A percentile compares a stretch with the other conserved stretches of the same genome.
Conservation (phyloP, 2,888 invertebrate species). For the Eumacrocentrus americanus region DNA sequence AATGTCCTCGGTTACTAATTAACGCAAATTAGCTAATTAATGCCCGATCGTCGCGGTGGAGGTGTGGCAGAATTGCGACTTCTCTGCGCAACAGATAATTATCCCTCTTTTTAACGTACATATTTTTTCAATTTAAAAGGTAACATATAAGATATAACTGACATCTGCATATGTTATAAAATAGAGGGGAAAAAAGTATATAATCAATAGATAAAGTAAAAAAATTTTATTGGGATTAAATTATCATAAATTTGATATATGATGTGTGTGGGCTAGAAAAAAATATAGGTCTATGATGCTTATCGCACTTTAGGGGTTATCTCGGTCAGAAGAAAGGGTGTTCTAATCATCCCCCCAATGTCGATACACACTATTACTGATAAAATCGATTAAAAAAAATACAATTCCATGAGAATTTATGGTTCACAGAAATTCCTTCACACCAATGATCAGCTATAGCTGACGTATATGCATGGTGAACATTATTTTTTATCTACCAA, state of each 20-base stretch:
- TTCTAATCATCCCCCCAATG: constrained; percentile 8
- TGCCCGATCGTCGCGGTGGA: constrained; percentile 43
- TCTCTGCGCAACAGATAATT: neutral
- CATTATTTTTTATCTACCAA: no score
- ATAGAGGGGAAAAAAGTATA: no score
- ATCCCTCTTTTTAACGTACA: neutral
- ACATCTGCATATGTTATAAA: no score
- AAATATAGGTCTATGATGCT: neutral
- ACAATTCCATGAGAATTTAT: neutral
- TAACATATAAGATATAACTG: no score
- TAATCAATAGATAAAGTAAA: no score
- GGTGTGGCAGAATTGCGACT: neutral
- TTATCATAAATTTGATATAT: no score
- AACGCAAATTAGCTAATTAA: constrained; percentile 60
- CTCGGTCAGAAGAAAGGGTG: constrained; percentile 4
- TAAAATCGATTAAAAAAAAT: neutral
- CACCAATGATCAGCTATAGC: neutral
- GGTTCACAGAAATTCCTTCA: neutral
- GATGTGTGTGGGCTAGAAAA: neutral
- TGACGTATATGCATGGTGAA: neutral
- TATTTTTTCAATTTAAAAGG: no score
- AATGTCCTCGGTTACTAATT: constrained; percentile 58
- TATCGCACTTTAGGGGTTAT: constrained; percentile 5
- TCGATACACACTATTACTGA: constrained; percentile 12
- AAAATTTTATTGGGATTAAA: neutral